Percentiles rank a stretch among this genome's conserved stretches.
Conservation (phyloP, 2,888 invertebrate species). For the Hydrotaea cyrtoneurina region DNA sequence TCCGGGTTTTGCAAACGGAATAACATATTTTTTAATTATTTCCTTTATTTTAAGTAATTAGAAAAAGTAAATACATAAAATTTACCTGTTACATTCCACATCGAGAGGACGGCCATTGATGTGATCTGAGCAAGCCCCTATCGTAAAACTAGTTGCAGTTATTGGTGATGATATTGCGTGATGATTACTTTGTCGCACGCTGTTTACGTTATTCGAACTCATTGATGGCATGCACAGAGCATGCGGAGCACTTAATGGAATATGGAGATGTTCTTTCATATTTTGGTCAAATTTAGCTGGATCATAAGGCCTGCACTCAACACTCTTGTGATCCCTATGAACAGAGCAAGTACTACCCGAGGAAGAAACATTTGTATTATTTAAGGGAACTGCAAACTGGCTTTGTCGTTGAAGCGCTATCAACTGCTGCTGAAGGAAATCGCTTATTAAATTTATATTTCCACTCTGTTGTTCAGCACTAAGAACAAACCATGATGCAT, state of each 20-base stretch:
- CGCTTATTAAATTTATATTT: constrained; percentile 77
- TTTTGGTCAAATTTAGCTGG: constrained; percentile 74
- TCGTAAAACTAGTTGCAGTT: constrained; percentile 84
- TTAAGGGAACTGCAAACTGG: constrained; percentile 57
- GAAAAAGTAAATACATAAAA: too few species aligned
- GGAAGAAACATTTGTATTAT: constrained; percentile 44
- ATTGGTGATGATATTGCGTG: constrained; percentile 38
- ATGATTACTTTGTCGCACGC: constrained; percentile 31
- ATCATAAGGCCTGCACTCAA: constrained; percentile 80
- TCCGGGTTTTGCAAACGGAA: too few species aligned
- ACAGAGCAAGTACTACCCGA: constrained; percentile 73
- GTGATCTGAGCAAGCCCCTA: constrained; percentile 96
- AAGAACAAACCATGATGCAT: constrained; percentile 76
- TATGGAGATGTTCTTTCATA: constrained; percentile 54
- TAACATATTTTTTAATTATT: too few species aligned
- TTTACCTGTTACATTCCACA: constrained; percentile 90
- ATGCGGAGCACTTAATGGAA: neutral
- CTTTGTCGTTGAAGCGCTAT: constrained; percentile 73
- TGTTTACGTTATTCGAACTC: constrained; percentile 32
- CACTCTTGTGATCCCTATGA: constrained; percentile 77
- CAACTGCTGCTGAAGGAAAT: constrained; percentile 79
- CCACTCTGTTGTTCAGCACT: constrained; percentile 67
- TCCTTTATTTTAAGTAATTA: too few species aligned
- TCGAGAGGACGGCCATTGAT: constrained; percentile 96
- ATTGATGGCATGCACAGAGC: too few species aligned